phyloP scores from a whole-genome alignment of 2,797 vertebrate species.

The Crypturellus tataupa region DNA sequence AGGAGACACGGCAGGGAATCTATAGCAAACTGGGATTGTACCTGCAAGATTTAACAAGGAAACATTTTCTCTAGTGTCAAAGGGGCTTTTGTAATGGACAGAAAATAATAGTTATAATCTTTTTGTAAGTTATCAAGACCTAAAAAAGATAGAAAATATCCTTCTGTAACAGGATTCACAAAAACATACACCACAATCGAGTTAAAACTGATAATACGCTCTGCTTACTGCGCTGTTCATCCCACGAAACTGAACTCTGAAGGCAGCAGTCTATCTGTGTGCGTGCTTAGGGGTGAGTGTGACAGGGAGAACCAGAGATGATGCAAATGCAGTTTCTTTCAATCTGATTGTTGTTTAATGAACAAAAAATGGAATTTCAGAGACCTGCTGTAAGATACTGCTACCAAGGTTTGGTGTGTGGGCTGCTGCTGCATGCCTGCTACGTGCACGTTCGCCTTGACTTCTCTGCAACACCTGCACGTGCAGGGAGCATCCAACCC shows the following conservation, averaged over 20 bases:
- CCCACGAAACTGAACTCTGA: not conserved
- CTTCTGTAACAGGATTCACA: not conserved
- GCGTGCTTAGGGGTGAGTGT: accelerated
- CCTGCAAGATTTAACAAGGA: not conserved
- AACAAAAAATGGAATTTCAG: constrained; percentile 41
- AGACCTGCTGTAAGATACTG: not conserved
- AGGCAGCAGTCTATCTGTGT: not conserved
- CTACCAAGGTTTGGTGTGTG: not conserved
- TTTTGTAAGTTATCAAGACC: not conserved
- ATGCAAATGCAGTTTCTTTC: not conserved
- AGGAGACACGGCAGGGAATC: not conserved
- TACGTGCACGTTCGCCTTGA: not conserved
- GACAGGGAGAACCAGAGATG: not conserved
- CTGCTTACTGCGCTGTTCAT: not conserved
- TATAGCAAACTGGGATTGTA: not conserved
- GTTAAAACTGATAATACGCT: not conserved
- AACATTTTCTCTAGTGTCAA: not conserved
- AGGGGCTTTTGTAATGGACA: not conserved
- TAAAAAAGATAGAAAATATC: not conserved
- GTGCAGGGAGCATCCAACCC: not conserved
- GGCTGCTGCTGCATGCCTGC: constrained; percentile 1
- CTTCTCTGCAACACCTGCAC: not conserved
- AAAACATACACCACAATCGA: not conserved
- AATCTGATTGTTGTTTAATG: not conserved
- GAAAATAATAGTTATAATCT: not conserved